These are phyloP conservation scores for Urocolius indicus DNA, from an alignment of 2,113 vertebrate species.

Conservation along the genomic window DNA sequence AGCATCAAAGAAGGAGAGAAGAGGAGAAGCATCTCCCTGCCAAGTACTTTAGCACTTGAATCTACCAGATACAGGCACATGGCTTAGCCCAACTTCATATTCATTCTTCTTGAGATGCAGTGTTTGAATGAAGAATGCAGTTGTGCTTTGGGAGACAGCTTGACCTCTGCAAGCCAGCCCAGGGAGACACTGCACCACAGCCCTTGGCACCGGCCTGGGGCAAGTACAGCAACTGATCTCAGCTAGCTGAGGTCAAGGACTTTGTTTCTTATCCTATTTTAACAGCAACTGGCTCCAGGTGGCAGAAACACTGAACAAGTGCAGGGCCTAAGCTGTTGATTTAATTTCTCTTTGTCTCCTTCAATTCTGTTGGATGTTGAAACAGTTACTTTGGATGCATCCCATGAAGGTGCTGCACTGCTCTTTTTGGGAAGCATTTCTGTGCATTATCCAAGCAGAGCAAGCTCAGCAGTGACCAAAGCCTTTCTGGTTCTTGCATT, in stretches of 20 bases:
- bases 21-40: not conserved
- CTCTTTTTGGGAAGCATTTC: not conserved
- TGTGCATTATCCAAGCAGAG: not conserved
- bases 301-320: not conserved
- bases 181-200: not conserved
- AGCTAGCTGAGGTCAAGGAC: not conserved
- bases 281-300: not conserved
- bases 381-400: not conserved
- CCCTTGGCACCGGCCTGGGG: not conserved
- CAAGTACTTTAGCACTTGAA: not conserved
- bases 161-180: not conserved
- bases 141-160: not conserved
- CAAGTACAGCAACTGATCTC: not conserved
- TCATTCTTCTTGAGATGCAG: not conserved
- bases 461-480: conserved; percentile 24
- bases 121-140: not conserved
- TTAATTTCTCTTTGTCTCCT: not conserved
- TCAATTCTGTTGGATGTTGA: not conserved
- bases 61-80: rapidly evolving
- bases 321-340: not conserved
- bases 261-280: not conserved
- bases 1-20: not conserved
- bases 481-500: conserved; percentile 21
- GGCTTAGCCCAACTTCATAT: not conserved
- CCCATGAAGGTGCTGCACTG: not conserved